These are phyloP conservation scores for Ceratosolen fusciceps DNA, from an alignment of 1,140 invertebrate genomes.

Conservation along the genomic window DNA sequence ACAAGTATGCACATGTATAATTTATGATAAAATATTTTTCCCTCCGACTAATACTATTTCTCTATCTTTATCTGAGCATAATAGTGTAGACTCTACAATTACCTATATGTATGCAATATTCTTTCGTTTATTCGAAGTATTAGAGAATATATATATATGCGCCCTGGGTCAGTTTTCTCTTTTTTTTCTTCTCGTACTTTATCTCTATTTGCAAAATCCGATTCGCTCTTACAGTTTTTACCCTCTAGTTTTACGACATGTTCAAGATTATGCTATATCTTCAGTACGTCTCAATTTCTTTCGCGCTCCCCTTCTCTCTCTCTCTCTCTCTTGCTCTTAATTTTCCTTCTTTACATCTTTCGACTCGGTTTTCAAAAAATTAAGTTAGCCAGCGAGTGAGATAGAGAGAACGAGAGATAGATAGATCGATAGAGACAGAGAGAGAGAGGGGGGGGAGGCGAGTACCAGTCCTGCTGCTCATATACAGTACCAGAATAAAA, in stretches of 20 bases:
- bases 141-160: background rate
- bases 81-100: constrained; percentile 39
- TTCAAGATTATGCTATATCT: constrained; percentile 49
- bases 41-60: background rate
- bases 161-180: background rate
- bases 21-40: constrained; percentile 1
- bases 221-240: constrained; percentile 50
- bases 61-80: background rate
- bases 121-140: constrained; percentile 36
- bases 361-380: constrained; percentile 55
- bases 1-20: background rate
- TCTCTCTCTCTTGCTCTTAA: constrained; percentile 24
- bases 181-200: background rate
- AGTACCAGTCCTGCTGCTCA: background rate
- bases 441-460: constrained; percentile 34
- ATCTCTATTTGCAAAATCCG: constrained; percentile 33
- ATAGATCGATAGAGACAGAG: constrained; percentile 35
- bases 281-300: constrained; percentile 1
- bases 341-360: constrained; percentile 44
- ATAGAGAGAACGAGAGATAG: constrained; percentile 40
- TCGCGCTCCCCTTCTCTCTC: constrained; percentile 12
- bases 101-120: constrained; percentile 44
- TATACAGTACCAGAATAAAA: constrained; percentile 35
- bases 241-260: constrained; percentile 51
- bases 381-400: constrained; percentile 49